Percentiles rank a stretch among this genome's conserved stretches.
phyloP scores from a whole-genome alignment of 2,888 invertebrate species.

The Tortrix viridana region DNA sequence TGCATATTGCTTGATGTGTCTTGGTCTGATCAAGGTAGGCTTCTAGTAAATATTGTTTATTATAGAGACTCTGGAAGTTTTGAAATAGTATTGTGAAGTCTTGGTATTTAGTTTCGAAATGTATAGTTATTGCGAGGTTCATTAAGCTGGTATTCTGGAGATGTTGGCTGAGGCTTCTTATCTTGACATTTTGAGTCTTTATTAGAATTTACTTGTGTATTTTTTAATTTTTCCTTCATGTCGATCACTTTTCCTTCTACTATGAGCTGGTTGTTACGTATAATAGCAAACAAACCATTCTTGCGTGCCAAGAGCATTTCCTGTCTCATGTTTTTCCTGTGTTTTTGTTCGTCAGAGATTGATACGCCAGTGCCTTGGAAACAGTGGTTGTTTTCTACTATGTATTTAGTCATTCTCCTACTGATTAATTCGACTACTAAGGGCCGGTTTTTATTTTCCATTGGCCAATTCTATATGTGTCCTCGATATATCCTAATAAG shows the following conservation, averaged over 20 bases:
- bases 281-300: not conserved
- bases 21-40: constrained; percentile 15
- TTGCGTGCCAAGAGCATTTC: not conserved
- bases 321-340: not conserved
- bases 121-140: not conserved
- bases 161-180: not conserved
- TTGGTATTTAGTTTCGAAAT: not conserved
- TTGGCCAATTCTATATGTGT: not conserved
- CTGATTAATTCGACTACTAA: constrained; percentile 21
- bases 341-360: constrained; percentile 11
- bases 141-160: too few relatives aligned
- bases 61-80: constrained; percentile 36
- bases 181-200: not conserved
- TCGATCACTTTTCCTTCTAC: constrained; percentile 3
- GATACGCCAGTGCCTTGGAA: constrained; percentile 20
- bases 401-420: constrained; percentile 25
- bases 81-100: constrained; percentile 19
- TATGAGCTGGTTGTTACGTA: not conserved
- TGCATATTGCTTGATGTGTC: constrained; percentile 17
- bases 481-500: constrained; percentile 3
- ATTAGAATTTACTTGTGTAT: not conserved
- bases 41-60: constrained; percentile 36
- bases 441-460: not conserved
- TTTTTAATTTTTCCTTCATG: not conserved
- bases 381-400: constrained; percentile 7